A percentile compares a stretch with the other conserved stretches of the same genome.
Conservation (phyloP, 2,888 invertebrate genomes). For the Hofmannophila pseudospretella region DNA sequence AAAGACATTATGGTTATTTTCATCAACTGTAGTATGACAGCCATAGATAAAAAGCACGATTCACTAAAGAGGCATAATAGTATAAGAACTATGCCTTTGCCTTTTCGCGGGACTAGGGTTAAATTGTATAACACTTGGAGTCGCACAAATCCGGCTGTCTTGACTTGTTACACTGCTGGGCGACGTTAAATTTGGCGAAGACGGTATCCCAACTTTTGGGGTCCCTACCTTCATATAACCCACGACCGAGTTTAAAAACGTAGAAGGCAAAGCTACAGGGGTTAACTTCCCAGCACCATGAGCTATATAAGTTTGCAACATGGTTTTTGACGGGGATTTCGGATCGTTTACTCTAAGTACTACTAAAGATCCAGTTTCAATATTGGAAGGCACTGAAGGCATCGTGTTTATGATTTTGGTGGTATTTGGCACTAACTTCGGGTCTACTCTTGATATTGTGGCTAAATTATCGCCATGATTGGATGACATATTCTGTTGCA, state of each 20-base stretch:
- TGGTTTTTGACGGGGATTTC: constrained; percentile 56
- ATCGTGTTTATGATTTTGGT: constrained; percentile 14
- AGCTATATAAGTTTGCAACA: constrained; percentile 65
- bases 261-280: constrained; percentile 52
- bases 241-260: constrained; percentile 54
- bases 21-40: too few relatives aligned
- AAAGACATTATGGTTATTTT: too few relatives aligned
- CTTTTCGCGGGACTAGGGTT: constrained; percentile 45
- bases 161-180: too few relatives aligned
- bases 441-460: constrained; percentile 19
- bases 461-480: constrained; percentile 11
- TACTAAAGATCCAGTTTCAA: constrained; percentile 60
- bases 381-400: constrained; percentile 43
- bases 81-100: constrained; percentile 50
- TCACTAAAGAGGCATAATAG: constrained; percentile 62
- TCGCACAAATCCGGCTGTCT: constrained; percentile 42
- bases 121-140: constrained; percentile 35
- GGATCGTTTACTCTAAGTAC: constrained; percentile 65
- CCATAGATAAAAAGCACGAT: too few relatives aligned
- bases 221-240: constrained; percentile 61
- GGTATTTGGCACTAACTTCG: constrained; percentile 16
- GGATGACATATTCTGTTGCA: constrained; percentile 9
- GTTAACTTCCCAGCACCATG: constrained; percentile 48
- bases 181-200: constrained; percentile 66
- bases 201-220: constrained; percentile 36